Conservation (phyloP, 2,113 vertebrate genomes). For the Xiphophorus maculatus region DNA sequence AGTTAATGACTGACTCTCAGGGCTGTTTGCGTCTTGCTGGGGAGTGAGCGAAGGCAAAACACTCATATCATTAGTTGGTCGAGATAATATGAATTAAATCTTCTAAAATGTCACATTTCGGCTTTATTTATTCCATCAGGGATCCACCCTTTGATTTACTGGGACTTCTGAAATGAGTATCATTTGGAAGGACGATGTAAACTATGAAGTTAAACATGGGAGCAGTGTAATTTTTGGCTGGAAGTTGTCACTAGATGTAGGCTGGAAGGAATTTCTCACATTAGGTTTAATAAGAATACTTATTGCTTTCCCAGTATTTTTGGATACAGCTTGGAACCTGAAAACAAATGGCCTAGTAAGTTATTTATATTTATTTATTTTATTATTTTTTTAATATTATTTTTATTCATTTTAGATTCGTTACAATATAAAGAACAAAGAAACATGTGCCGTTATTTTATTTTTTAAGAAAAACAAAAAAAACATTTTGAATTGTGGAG, state of each 20-base stretch:
- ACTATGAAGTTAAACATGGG: not conserved
- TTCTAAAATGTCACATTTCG: not conserved
- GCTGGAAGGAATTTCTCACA: not conserved
- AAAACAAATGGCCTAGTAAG: no score
- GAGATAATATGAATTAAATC: constrained; percentile 6
- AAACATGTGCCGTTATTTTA: no score
- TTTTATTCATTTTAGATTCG: no score
- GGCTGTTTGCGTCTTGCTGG: not conserved
- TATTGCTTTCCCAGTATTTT: not conserved
- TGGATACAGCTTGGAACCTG: no score
- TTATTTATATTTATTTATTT: no score
- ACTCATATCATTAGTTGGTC: not conserved
- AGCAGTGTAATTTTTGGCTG: not conserved
- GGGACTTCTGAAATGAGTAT: not conserved
- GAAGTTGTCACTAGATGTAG: not conserved
- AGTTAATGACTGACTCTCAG: constrained; percentile 60
- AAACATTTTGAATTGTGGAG: no score
- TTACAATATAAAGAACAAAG: no score
- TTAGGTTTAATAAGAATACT: not conserved
- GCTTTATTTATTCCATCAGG: not conserved
- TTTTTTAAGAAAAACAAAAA: no score
- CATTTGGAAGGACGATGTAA: not conserved
- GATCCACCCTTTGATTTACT: not conserved
- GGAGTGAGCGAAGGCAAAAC: constrained; percentile 1
- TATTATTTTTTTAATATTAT: no score